Percentiles rank a stretch among this genome's conserved stretches.
Evolutionary conservation across 2,888 invertebrate species (phyloP).

Genomic region (Orthosia gothica): DNA sequence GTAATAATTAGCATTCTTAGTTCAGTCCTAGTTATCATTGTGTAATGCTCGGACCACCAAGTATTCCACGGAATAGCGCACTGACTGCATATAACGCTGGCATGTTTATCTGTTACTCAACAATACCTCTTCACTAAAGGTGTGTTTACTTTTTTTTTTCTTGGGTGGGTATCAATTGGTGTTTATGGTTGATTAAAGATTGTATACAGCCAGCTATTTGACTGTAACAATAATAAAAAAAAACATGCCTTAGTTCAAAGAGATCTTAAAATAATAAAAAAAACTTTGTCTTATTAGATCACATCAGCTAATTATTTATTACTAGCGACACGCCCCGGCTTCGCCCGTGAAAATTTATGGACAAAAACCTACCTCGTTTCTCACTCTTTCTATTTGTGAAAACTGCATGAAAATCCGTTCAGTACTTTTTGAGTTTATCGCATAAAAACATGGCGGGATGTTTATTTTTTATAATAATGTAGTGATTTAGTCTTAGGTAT

Average conservation of each 20-base stretch:
- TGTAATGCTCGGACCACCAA: constrained; percentile 72
- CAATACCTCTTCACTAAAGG: constrained; percentile 16
- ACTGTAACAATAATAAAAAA: neutral
- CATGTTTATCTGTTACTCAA: constrained; percentile 37
- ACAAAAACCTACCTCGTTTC: no score
- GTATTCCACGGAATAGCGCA: constrained; percentile 37
- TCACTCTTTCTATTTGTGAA: no score
- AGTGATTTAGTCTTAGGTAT: no score
- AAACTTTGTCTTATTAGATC: neutral
- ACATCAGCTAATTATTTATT: neutral
- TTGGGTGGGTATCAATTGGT: neutral
- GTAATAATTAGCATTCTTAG: constrained; percentile 85
- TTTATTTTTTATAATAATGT: no score
- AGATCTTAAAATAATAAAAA: neutral
- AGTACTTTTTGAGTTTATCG: no score
- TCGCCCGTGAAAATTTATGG: no score
- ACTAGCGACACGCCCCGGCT: no score
- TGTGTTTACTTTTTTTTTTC: constrained; percentile 60
- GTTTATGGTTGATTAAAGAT: neutral
- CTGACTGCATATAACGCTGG: constrained; percentile 32
- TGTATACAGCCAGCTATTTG: neutral
- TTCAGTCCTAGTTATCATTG: constrained; percentile 79
- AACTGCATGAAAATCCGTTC: no score
- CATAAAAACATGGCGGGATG: no score
- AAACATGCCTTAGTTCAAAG: neutral